Evolutionary conservation across 2,797 vertebrate genomes (phyloP).

Genomic region (Sebastes taczanowskii): DNA sequence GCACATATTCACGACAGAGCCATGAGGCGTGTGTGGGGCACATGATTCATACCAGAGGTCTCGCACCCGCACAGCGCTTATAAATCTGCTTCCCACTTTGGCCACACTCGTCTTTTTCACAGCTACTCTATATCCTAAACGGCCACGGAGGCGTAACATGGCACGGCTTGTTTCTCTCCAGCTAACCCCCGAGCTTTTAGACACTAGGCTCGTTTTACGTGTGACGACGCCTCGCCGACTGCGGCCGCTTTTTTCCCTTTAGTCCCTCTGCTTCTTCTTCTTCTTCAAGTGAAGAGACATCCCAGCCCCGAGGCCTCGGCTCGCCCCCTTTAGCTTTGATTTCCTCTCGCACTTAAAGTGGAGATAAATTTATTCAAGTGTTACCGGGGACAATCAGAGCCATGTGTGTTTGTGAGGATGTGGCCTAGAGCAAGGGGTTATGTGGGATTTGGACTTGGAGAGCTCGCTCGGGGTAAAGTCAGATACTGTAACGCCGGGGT

Average conservation of each 20-base stretch:
- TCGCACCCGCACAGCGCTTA: slow-evolving; percentile 57
- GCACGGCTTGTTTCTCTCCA: slow-evolving; percentile 73
- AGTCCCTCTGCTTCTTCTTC: background rate
- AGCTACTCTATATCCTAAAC: slow-evolving; percentile 72
- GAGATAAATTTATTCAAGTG: slow-evolving; percentile 62
- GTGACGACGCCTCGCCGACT: slow-evolving; percentile 46
- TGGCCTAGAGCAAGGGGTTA: slow-evolving; percentile 59
- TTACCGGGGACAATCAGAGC: slow-evolving; percentile 61
- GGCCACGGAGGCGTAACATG: slow-evolving; percentile 68
- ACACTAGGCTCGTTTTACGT: slow-evolving; percentile 60
- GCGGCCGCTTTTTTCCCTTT: slow-evolving; percentile 14
- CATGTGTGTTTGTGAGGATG: slow-evolving; percentile 76
- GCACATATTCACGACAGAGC: slow-evolving; percentile 38
- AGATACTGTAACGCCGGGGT: slow-evolving; percentile 60
- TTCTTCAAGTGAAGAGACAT: slow-evolving; percentile 12
- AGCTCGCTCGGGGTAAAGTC: slow-evolving; percentile 48
- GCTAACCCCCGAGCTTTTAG: slow-evolving; percentile 56
- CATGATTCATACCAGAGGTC: slow-evolving; percentile 65
- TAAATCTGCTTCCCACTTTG: slow-evolving; percentile 77
- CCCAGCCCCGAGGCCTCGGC: slow-evolving; percentile 27
- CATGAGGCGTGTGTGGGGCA: slow-evolving; percentile 42
- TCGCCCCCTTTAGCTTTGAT: slow-evolving; percentile 56
- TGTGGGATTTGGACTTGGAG: slow-evolving; percentile 67
- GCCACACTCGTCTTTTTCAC: slow-evolving; percentile 72
- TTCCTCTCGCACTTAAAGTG: slow-evolving; percentile 52